Base-by-base conservation (phyloP, 2,113 vertebrate species). In the Syrrhaptes paradoxus region DNA sequence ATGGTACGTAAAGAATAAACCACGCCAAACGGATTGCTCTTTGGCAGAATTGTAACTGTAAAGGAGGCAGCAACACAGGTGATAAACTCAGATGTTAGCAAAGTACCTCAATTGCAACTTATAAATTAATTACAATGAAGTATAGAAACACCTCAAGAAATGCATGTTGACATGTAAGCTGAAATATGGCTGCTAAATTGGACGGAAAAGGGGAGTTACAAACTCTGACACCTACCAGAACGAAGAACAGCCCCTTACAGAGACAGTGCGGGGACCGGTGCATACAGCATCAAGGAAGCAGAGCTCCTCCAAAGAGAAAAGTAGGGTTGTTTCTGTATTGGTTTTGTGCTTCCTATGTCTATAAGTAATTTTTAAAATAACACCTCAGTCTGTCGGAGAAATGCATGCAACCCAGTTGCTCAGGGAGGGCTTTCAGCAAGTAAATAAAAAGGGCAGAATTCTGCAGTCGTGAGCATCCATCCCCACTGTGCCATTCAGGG, bases 221-320 rank as follows among this genome's bases (percentile, higher is more conserved):
- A 81, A 84, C 12, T 58, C 67, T 71, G 10, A 2, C 8, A 26
- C 7, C 26, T 29, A 25, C 12, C 61, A 81, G 68, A 75, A 29
- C 0, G 1, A 76, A 61, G 21, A n/a, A 28, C 13, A 62, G 51
- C 18, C 28, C 74, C 41, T 73, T 24, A 41, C 5, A 49, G 17
- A 54, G 51, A 89, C 0, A 0, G 31, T 16, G 32, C 1, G 2
- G 32, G 26, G 45, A 73, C 22, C 3, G 25, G 25, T 52, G 14
- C 26, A 14, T 7, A 11, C 5, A 61, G 54, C n/a, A 49, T 4
- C 24, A 79, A 29, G 14, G 36, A 63, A 75, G 78, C 6, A 0
- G 0, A 20, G 72, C 15, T 87, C 29, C 68, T 61, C 36, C 58
- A 12, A 20, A 46, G 48, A 51, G 24, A 59, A 85, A 68, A 80